A percentile compares a stretch with the other conserved stretches of the same genome.
These are phyloP conservation scores for Acropora tenuis DNA, from an alignment of 64 coral and sea anemone genomes.

Conservation along the genomic window DNA sequence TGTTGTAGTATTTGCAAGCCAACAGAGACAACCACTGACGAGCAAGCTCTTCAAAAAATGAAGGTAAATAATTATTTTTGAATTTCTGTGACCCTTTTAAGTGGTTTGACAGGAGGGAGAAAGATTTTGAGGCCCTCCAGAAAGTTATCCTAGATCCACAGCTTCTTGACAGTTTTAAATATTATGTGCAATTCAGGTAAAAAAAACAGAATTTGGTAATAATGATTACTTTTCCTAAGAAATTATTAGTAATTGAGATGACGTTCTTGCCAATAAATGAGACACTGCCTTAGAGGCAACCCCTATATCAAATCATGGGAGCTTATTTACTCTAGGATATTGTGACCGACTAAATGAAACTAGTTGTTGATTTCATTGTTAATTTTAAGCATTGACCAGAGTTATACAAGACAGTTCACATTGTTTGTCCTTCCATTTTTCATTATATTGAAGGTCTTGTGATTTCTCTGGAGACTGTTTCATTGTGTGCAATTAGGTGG, in stretches of 20 bases:
- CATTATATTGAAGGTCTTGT: conserved; percentile 1
- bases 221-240: background rate
- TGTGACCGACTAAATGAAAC: conserved; percentile 5
- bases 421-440: too few species aligned
- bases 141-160: too few species aligned
- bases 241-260: background rate
- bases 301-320: conserved; percentile 8
- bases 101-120: too few species aligned
- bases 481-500: conserved; percentile 2
- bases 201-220: background rate
- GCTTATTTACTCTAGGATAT: conserved; percentile 19
- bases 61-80: background rate
- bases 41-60: background rate
- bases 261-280: background rate
- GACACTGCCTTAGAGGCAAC: conserved; percentile 11
- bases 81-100: too few species aligned
- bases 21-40: background rate
- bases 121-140: too few species aligned
- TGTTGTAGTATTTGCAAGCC: background rate
- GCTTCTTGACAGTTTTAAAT: too few species aligned
- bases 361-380: conserved; percentile 6
- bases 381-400: conserved; percentile 20
- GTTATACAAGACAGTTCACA: background rate
- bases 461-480: conserved; percentile 7
- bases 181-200: too few species aligned